These are phyloP conservation scores for Pteruthius melanotis DNA, from an alignment of 2,113 vertebrate species.

Conservation along the genomic window DNA sequence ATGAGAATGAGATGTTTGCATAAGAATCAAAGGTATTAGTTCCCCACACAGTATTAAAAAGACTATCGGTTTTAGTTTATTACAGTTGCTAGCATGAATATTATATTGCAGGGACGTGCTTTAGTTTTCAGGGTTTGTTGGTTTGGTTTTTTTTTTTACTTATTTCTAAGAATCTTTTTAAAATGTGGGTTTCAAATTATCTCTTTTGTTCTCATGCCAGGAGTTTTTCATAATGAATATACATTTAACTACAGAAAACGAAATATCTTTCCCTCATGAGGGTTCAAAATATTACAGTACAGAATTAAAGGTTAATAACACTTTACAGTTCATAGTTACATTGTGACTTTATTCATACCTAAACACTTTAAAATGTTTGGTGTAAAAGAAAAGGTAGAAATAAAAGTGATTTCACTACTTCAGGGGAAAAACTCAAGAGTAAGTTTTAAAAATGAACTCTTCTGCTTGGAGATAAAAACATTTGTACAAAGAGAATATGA, in stretches of 20 bases:
- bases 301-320: background rate
- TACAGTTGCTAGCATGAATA: background rate
- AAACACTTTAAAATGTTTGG: background rate
- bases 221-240: background rate
- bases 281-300: background rate
- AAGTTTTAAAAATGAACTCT: background rate
- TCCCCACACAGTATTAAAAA: background rate
- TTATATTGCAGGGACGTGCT: background rate
- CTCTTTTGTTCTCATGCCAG: background rate
- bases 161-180: background rate
- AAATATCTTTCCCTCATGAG: background rate
- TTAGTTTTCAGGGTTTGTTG: background rate
- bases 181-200: background rate
- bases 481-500: background rate
- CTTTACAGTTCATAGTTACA: background rate
- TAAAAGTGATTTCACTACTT: background rate
- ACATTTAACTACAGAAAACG: background rate
- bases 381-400: background rate
- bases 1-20: background rate
- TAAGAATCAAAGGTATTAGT: slow-evolving; percentile 11
- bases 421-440: background rate
- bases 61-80: background rate
- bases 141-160: too few relatives aligned
- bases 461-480: background rate
- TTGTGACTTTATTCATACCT: background rate